Evolutionary conservation across 2,888 invertebrate genomes (phyloP), one percentile per base, ranked within the genome.

Genomic region (Amitus sp.): DNA sequence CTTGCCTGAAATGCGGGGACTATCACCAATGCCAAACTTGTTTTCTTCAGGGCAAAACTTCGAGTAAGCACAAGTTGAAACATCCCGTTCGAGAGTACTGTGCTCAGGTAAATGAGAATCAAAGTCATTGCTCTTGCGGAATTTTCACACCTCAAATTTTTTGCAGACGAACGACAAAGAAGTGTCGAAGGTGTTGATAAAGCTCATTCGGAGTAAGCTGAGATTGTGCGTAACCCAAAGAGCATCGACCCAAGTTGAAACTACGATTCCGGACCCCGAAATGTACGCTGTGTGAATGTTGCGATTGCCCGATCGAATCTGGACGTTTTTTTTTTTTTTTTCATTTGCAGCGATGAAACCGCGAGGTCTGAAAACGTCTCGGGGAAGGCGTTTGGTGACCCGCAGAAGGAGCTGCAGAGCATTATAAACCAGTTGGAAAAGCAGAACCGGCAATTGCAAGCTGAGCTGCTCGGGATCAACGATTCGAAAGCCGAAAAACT

Each of bases 351-450:
- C 34, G 73, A 74, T 60, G 72, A 77, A 70, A 66, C 71, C 55
- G 69, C 45, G 23, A 42, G 40, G 28, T 39, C 48, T 33, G 54
- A 55, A n/a, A 48, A 43, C 33, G 10, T 30, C 7, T 10, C 30
- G 13, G 18, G 75, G 65, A 78, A 76, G 62, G 74, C 81, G 37
- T 65, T 77, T 17, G 75, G 68, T 56, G 87, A 87, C 65, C 89
- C 89, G 0, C 84, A 87, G 13, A 80, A 83, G 13, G 87, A 91
- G 73, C 77, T 92, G 43, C 88, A 91, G 71, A 87, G 89, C 72
- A 88, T 92, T 65, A 92, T 92, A 47, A 84, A 83, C 59, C 89
- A 91, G 71, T 80, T 93, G 62, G 91, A 92, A 80, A 84, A 86
- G 37, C 89, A 90, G 75, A 89, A 89, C 69, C 85, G 83, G 85